A percentile compares a stretch with the other conserved stretches of the same genome.
These are phyloP conservation scores for Megaceryle maxima DNA, from an alignment of 2,113 vertebrate genomes.

Conservation along the genomic window DNA sequence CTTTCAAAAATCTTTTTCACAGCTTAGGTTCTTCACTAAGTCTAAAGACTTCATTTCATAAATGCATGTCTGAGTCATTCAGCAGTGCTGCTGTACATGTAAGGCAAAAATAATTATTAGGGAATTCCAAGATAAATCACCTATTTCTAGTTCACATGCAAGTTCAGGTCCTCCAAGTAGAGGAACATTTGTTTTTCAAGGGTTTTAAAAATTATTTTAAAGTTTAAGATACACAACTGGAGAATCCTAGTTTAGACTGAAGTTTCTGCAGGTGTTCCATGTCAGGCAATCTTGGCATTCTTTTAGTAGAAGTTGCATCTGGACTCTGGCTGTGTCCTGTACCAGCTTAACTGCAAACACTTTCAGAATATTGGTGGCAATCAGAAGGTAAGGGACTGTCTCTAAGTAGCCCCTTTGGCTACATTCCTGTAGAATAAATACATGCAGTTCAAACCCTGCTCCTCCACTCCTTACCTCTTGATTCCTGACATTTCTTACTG, in stretches of 20 bases:
- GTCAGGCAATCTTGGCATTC: background rate
- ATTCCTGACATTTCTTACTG: background rate
- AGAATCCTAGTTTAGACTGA: background rate
- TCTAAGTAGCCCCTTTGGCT: background rate
- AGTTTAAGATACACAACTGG: background rate
- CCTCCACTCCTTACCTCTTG: background rate
- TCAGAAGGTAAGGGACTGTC: background rate
- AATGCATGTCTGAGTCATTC: background rate
- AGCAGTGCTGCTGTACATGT: background rate
- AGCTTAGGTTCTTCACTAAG: background rate
- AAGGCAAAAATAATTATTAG: background rate
- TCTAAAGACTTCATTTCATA: background rate
- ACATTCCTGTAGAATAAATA: background rate
- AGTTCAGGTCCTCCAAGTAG: background rate
- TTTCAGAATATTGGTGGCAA: background rate
- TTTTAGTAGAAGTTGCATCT: background rate
- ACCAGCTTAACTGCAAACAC: background rate
- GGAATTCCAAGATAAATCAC: background rate
- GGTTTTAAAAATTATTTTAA: background rate
- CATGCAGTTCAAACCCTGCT: background rate
- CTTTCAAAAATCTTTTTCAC: background rate
- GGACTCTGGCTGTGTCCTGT: background rate
- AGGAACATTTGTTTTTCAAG: background rate
- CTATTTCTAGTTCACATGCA: background rate
- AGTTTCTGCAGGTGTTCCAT: background rate